phyloP scores from a whole-genome alignment of 2,113 vertebrate species.

The Pleuronectes platessa region DNA sequence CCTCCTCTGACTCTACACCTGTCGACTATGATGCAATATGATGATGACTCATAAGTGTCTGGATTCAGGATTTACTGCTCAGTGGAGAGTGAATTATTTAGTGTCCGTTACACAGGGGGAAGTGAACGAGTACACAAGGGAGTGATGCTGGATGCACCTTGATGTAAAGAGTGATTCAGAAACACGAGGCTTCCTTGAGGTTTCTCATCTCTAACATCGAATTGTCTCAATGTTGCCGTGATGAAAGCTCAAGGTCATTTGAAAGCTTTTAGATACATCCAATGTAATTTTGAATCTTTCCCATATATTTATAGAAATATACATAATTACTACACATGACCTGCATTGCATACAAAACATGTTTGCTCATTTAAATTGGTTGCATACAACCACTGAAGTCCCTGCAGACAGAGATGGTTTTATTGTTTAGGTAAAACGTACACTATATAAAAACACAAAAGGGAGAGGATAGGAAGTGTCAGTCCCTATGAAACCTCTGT shows the following conservation, averaged over 20 bases:
- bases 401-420: not conserved
- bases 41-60: constrained; percentile 27
- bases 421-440: not conserved
- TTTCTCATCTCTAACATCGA: not conserved
- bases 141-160: not conserved
- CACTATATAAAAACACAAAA: not conserved
- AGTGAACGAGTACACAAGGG: constrained; percentile 15
- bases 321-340: not conserved
- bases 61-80: not conserved
- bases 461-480: constrained; percentile 3
- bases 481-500: constrained; percentile 4
- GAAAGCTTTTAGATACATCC: not conserved
- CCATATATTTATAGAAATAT: too few species aligned
- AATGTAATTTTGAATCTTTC: not conserved
- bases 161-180: not conserved
- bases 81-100: constrained; percentile 29
- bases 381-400: not conserved
- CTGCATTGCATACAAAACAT: not conserved
- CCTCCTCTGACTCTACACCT: not conserved
- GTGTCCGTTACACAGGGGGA: not conserved
- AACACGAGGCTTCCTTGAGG: not conserved
- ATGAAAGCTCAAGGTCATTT: not conserved
- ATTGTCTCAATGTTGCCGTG: not conserved
- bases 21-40: not conserved
- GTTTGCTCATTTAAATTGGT: not conserved